A percentile compares a stretch with the other conserved stretches of the same genome.
Conservation (phyloP, 2,888 invertebrate genomes). For the Drosophila crucigera region DNA sequence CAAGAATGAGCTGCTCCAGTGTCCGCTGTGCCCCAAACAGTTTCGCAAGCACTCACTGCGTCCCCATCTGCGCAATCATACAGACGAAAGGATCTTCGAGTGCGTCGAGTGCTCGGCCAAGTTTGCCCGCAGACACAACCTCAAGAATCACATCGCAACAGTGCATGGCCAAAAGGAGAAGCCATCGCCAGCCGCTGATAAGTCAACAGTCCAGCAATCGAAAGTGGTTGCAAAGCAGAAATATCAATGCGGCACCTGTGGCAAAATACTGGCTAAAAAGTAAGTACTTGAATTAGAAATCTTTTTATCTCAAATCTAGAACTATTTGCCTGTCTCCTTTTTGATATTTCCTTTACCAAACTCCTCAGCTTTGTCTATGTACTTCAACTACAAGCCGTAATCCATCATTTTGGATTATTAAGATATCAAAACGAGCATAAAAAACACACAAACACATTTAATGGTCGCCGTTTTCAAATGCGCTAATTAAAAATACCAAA, state of each 20-base stretch:
- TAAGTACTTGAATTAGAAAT: constrained; percentile 79
- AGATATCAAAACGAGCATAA: background rate
- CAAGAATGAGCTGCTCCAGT: constrained; percentile 85
- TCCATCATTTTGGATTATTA: background rate
- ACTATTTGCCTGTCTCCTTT: too few species aligned
- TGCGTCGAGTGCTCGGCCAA: constrained; percentile 88
- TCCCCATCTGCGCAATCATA: constrained; percentile 90
- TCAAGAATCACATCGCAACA: constrained; percentile 87
- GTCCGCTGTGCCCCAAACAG: constrained; percentile 89
- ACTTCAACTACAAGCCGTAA: background rate
- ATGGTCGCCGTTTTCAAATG: background rate
- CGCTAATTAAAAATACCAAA: constrained; percentile 56
- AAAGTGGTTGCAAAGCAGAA: constrained; percentile 13
- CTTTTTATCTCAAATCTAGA: too few species aligned
- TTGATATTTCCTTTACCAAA: too few species aligned
- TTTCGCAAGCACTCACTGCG: constrained; percentile 89
- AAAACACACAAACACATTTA: background rate
- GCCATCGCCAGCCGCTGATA: background rate
- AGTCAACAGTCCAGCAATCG: background rate
- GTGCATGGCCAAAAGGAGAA: constrained; percentile 84
- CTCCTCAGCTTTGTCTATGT: background rate
- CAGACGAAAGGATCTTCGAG: constrained; percentile 90
- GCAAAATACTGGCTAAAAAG: constrained; percentile 86
- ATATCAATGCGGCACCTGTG: constrained; percentile 85
- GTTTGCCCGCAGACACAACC: constrained; percentile 89